Conservation (phyloP, 2,888 invertebrate species). For the Eremobia ochroleuca region DNA sequence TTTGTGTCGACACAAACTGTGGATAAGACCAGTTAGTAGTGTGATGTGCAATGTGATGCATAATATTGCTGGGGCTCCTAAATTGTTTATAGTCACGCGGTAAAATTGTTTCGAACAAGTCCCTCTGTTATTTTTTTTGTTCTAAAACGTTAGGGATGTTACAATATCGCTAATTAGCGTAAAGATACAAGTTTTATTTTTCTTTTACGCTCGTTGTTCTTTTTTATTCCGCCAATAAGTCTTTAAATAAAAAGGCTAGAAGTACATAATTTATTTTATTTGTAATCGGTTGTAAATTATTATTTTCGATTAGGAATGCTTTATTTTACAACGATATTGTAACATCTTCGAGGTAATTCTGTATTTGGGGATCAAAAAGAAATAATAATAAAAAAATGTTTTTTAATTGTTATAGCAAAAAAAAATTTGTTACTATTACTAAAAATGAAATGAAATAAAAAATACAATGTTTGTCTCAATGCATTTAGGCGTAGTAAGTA, state of each 20-base stretch:
- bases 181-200: background rate
- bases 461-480: slow-evolving; percentile 4
- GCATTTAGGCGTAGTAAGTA: slow-evolving; percentile 27
- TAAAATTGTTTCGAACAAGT: slow-evolving; percentile 38
- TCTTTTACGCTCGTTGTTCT: background rate
- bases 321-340: slow-evolving; percentile 38
- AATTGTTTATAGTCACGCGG: slow-evolving; percentile 44
- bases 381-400: background rate
- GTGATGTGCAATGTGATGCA: slow-evolving; percentile 46
- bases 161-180: slow-evolving; percentile 34
- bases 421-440: background rate
- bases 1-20: slow-evolving; percentile 32
- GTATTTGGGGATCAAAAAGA: slow-evolving; percentile 51
- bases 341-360: slow-evolving; percentile 46
- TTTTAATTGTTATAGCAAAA: too few species aligned
- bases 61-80: slow-evolving; percentile 43
- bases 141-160: slow-evolving; percentile 42
- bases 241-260: background rate
- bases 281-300: slow-evolving; percentile 25
- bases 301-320: slow-evolving; percentile 12
- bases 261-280: slow-evolving; percentile 39
- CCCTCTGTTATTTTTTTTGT: slow-evolving; percentile 31
- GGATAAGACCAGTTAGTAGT: slow-evolving; percentile 50
- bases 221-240: slow-evolving; percentile 8
- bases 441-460: background rate